phyloP scores from a whole-genome alignment of 2,797 vertebrate species.

The Sylvilagus floridanus region DNA sequence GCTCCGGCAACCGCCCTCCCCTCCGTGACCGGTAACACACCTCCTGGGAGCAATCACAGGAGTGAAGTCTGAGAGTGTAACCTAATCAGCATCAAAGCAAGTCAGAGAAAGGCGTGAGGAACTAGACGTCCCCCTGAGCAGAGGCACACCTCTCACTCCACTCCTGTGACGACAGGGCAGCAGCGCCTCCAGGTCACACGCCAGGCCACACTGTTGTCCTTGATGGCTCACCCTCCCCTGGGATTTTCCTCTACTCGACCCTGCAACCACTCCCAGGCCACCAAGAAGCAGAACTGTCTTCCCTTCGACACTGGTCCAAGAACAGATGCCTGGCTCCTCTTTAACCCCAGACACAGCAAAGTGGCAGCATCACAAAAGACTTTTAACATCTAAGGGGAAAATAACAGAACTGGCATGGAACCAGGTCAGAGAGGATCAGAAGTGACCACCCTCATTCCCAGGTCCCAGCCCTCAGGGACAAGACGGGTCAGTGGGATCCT shows the following conservation, averaged over 20 bases:
- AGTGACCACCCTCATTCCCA: neutral
- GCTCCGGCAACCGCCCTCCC: too few species aligned
- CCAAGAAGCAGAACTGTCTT: neutral
- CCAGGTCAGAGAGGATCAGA: neutral
- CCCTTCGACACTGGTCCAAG: neutral
- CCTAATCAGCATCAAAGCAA: neutral
- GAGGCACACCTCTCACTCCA: neutral
- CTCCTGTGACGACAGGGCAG: too few species aligned
- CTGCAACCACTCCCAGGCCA: neutral
- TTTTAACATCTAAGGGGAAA: neutral
- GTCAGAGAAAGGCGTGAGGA: neutral
- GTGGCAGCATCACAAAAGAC: neutral
- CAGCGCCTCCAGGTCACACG: too few species aligned
- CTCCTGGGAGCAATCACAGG: neutral
- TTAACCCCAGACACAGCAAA: neutral
- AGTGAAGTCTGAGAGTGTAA: constrained; percentile 1
- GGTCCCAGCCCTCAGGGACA: neutral
- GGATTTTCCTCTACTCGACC: neutral
- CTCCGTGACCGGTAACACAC: too few species aligned
- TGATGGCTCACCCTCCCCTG: neutral
- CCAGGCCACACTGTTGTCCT: neutral
- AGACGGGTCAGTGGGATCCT: neutral
- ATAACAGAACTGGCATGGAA: neutral
- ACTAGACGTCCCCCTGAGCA: neutral
- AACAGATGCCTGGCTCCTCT: neutral